These are phyloP conservation scores for Microtus montanus DNA, from an alignment of 2,113 vertebrate genomes.

Conservation along the genomic window DNA sequence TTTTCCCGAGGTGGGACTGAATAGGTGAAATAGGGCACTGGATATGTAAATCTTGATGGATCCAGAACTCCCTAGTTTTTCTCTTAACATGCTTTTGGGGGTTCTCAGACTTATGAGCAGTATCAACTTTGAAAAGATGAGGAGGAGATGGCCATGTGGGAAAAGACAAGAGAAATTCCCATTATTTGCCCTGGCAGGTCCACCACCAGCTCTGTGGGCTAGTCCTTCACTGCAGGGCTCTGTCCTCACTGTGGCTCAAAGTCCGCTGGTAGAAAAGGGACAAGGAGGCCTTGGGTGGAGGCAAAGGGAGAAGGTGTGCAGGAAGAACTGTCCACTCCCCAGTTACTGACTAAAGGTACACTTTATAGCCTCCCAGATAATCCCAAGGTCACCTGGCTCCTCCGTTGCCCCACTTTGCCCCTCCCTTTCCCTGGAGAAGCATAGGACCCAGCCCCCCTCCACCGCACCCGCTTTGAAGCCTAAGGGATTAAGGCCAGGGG, in stretches of 20 bases:
- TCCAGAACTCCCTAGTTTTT: slow-evolving; percentile 9
- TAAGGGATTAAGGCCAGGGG: neutral
- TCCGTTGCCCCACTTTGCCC: slow-evolving; percentile 11
- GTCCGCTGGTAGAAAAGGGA: neutral
- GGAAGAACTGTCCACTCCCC: slow-evolving; percentile 51
- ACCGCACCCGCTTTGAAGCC: neutral
- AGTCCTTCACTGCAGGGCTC: neutral
- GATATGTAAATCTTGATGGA: neutral
- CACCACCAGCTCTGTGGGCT: neutral
- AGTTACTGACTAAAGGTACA: slow-evolving; percentile 64
- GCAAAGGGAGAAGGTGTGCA: slow-evolving; percentile 26
- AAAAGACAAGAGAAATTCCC: neutral
- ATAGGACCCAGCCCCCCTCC: neutral
- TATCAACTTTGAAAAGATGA: slow-evolving; percentile 36
- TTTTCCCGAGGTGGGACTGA: neutral
- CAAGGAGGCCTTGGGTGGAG: slow-evolving; percentile 28
- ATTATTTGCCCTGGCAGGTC: neutral
- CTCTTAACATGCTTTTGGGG: neutral
- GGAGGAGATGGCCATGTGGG: slow-evolving; percentile 3
- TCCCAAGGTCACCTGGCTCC: slow-evolving; percentile 72
- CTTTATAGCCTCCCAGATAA: slow-evolving; percentile 70
- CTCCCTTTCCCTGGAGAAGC: slow-evolving; percentile 19
- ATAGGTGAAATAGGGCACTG: neutral
- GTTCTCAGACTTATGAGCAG: neutral
- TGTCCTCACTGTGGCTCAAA: slow-evolving; percentile 22